phyloP scores from a whole-genome alignment of 1,140 invertebrate species.

The Drosophila mojavensis region DNA sequence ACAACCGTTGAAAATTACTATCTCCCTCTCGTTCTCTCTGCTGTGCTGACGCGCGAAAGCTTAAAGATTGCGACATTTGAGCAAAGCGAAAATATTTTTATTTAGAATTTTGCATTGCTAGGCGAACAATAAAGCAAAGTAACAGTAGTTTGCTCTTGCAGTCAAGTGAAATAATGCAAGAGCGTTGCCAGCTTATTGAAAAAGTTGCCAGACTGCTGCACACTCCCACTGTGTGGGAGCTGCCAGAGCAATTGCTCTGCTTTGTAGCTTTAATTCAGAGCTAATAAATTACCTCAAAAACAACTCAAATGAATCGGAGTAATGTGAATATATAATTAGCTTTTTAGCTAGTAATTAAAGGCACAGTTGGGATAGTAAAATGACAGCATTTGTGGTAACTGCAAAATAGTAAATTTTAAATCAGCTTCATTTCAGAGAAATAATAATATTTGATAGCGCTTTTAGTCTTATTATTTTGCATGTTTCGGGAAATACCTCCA shows the following conservation, averaged over 20 bases:
- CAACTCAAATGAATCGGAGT: too few relatives aligned
- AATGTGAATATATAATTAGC: too few relatives aligned
- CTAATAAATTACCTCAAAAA: too few relatives aligned
- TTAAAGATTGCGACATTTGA: neutral
- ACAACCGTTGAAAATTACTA: neutral
- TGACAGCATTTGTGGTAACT: too few relatives aligned
- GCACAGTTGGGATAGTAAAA: too few relatives aligned
- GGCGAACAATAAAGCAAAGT: neutral
- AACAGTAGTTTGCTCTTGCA: neutral
- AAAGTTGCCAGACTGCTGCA: neutral
- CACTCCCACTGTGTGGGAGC: neutral
- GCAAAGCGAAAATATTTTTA: slow-evolving; percentile 4
- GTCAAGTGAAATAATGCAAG: neutral
- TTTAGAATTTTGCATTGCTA: neutral
- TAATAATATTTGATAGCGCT: too few relatives aligned
- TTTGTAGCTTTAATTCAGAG: too few relatives aligned
- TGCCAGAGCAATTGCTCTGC: too few relatives aligned
- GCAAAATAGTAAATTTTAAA: neutral
- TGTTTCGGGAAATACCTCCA: too few relatives aligned
- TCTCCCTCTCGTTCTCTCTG: neutral
- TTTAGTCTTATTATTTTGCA: too few relatives aligned
- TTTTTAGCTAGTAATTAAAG: too few relatives aligned
- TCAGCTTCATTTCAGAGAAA: too few relatives aligned
- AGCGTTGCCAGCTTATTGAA: slow-evolving; percentile 25
- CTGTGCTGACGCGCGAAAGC: neutral